phyloP scores from a whole-genome alignment of 2,888 invertebrate genomes.

The Poecilus cupreus region DNA sequence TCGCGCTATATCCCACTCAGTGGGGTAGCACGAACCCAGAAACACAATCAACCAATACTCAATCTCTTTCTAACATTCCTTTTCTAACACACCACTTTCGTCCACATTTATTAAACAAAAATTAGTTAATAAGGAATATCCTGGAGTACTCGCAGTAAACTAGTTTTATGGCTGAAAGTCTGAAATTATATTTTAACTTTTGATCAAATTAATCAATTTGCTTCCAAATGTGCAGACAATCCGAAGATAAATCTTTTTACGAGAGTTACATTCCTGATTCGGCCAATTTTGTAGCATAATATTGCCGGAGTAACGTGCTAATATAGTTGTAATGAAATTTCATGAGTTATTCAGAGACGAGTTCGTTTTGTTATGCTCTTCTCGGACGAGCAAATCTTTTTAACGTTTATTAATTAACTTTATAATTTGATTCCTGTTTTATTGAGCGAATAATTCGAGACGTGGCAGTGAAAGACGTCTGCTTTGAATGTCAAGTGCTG shows the following conservation, averaged over 20 bases:
- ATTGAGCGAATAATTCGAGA: constrained; percentile 45
- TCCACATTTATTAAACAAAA: too few relatives aligned
- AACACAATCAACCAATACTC: too few relatives aligned
- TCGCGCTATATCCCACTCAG: too few relatives aligned
- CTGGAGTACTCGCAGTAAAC: too few relatives aligned
- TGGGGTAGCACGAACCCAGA: too few relatives aligned
- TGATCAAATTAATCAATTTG: background rate
- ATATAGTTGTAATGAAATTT: constrained; percentile 36
- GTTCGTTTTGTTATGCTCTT: constrained; percentile 2
- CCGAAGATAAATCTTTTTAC: constrained; percentile 3
- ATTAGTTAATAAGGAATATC: too few relatives aligned
- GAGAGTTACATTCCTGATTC: background rate
- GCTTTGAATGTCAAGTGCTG: constrained; percentile 33
- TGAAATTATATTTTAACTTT: background rate
- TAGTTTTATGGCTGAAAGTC: background rate
- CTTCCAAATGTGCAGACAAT: background rate
- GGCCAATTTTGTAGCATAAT: background rate
- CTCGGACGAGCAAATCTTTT: constrained; percentile 24
- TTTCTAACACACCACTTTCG: too few relatives aligned
- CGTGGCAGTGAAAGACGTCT: background rate
- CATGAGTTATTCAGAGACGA: background rate
- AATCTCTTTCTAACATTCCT: too few relatives aligned
- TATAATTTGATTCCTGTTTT: constrained; percentile 51
- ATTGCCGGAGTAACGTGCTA: background rate
- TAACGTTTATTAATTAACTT: constrained; percentile 54